Conservation (phyloP, 1,140 invertebrate species). For the Pogonomyrmex californicus region DNA sequence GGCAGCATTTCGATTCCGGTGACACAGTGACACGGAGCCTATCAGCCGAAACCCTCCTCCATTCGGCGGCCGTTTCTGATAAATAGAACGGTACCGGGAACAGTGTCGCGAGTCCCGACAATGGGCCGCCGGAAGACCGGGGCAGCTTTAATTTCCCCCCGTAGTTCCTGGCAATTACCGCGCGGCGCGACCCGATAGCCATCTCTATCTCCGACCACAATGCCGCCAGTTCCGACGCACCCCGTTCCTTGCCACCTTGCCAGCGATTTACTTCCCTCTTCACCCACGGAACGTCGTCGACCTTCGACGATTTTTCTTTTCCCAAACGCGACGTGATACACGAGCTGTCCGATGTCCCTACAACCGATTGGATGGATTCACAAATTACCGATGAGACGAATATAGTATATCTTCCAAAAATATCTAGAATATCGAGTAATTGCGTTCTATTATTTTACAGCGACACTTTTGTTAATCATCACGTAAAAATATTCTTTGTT, state of each 20-base stretch:
- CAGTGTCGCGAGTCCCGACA: slow-evolving; percentile 81
- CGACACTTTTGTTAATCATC: background rate
- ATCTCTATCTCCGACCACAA: slow-evolving; percentile 85
- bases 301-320: slow-evolving; percentile 61
- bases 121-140: slow-evolving; percentile 84
- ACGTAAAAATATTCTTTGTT: background rate
- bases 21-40: slow-evolving; percentile 85
- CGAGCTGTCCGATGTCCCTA: slow-evolving; percentile 7
- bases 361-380: background rate
- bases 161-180: slow-evolving; percentile 85
- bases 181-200: slow-evolving; percentile 83
- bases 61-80: slow-evolving; percentile 79
- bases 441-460: slow-evolving; percentile 3
- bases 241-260: slow-evolving; percentile 69
- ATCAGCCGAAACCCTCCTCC: slow-evolving; percentile 81
- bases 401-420: background rate
- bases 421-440: background rate
- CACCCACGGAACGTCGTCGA: slow-evolving; percentile 56
- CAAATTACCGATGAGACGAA: slow-evolving; percentile 33
- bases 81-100: slow-evolving; percentile 82
- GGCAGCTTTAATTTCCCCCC: slow-evolving; percentile 85
- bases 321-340: slow-evolving; percentile 34
- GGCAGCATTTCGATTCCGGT: slow-evolving; percentile 80
- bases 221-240: slow-evolving; percentile 78
- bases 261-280: slow-evolving; percentile 50